These are phyloP conservation scores for Brienomyrus longianalis DNA, from an alignment of 2,113 vertebrate species.

Conservation along the genomic window DNA sequence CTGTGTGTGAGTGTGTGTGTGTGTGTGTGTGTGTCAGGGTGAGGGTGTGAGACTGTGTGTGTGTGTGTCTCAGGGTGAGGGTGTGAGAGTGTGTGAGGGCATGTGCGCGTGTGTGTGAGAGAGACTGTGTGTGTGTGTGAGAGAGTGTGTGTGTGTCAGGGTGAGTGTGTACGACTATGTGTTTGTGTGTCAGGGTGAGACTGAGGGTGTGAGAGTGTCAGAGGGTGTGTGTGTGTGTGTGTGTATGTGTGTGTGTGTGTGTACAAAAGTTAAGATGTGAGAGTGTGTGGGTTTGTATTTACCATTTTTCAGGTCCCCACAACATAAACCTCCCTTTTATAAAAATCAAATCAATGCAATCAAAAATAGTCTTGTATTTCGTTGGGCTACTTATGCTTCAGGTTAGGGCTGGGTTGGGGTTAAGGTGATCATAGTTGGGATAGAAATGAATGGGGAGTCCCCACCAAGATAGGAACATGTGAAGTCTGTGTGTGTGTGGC, in stretches of 20 bases:
- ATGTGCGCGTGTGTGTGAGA: too few species aligned
- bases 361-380: not conserved
- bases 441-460: not conserved
- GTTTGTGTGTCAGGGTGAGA: too few species aligned
- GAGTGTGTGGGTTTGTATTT: not conserved
- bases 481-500: not conserved
- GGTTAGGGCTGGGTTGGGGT: not conserved
- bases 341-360: not conserved
- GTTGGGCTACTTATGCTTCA: not conserved
- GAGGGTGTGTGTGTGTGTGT: not conserved
- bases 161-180: too few species aligned
- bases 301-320: not conserved
- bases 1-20: constrained; percentile 8
- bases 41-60: not conserved
- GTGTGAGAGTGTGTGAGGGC: too few species aligned
- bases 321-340: not conserved
- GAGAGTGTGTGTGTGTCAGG: too few species aligned
- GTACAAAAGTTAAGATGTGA: not conserved
- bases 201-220: too few species aligned
- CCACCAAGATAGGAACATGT: not conserved
- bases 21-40: not conserved
- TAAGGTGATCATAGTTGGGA: not conserved
- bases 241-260: not conserved
- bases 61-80: too few species aligned
- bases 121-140: too few species aligned